These are phyloP conservation scores for Dipus sagitta DNA, from an alignment of 2,797 vertebrate genomes.

Conservation along the genomic window DNA sequence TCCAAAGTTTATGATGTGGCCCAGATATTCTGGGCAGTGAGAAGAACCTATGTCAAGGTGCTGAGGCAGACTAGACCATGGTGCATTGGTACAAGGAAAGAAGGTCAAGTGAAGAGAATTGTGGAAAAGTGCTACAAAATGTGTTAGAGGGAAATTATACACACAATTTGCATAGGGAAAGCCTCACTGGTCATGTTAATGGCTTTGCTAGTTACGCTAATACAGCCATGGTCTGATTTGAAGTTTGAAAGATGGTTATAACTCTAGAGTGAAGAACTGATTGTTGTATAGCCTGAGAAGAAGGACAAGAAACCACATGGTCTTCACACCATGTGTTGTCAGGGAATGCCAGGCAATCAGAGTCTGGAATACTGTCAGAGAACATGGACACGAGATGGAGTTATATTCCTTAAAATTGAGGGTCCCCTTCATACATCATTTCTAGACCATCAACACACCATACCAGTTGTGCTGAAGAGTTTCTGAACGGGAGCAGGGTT, in stretches of 20 bases:
- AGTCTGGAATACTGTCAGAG: not conserved
- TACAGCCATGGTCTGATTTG: not conserved
- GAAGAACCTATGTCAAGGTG: not conserved
- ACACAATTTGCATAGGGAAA: fast-evolving
- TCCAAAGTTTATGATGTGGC: not conserved
- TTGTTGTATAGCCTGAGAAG: not conserved
- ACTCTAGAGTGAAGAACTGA: not conserved
- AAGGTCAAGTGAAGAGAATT: not conserved
- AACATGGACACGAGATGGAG: not conserved
- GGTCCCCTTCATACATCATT: fast-evolving
- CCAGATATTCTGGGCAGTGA: not conserved
- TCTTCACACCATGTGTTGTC: not conserved
- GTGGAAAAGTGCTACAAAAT: not conserved
- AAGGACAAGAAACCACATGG: not conserved
- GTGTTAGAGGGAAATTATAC: not conserved
- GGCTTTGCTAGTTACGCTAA: not conserved
- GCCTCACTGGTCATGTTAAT: not conserved
- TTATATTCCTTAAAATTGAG: not conserved
- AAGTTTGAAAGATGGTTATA: not conserved
- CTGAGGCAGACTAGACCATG: no score
- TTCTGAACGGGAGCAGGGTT: not conserved
- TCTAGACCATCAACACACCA: not conserved
- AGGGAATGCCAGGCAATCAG: not conserved
- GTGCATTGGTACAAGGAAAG: not conserved
- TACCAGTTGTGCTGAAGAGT: not conserved